phyloP scores from a whole-genome alignment of 2,113 vertebrate species.

The Petaurus breviceps region DNA sequence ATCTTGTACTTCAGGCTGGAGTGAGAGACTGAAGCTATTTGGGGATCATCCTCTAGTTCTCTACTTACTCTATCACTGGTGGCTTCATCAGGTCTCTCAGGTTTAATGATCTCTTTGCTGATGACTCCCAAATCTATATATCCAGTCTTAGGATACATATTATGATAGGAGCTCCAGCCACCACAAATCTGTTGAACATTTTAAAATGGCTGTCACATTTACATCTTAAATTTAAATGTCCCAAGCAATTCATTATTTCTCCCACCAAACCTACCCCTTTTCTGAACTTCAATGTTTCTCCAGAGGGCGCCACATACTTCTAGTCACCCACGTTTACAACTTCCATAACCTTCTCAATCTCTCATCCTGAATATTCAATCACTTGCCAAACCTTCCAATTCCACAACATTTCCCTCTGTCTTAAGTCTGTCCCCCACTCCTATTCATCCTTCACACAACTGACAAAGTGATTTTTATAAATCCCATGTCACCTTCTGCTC shows the following conservation, averaged over 20 bases:
- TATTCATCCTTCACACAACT: not conserved
- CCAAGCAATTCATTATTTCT: not conserved
- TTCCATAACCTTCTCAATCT: not conserved
- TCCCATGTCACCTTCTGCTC: no score
- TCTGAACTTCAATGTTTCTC: not conserved
- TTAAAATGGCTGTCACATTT: not conserved
- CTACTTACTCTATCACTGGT: not conserved
- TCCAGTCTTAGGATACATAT: not conserved
- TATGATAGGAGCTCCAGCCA: no score
- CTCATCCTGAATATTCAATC: not conserved
- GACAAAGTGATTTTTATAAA: not conserved
- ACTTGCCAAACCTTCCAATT: not conserved
- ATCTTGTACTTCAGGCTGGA: not conserved
- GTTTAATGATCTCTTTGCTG: not conserved
- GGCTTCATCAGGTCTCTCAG: not conserved
- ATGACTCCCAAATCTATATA: not conserved
- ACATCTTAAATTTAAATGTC: not conserved
- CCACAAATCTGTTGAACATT: not conserved
- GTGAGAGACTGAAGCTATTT: not conserved
- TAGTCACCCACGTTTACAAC: not conserved
- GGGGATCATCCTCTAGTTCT: not conserved
- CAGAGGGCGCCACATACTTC: not conserved
- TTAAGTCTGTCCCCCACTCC: not conserved
- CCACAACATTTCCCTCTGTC: not conserved
- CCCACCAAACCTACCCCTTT: not conserved